Evolutionary conservation across 1,140 invertebrate genomes (phyloP).

Genomic region (Bombus cullumanus): DNA sequence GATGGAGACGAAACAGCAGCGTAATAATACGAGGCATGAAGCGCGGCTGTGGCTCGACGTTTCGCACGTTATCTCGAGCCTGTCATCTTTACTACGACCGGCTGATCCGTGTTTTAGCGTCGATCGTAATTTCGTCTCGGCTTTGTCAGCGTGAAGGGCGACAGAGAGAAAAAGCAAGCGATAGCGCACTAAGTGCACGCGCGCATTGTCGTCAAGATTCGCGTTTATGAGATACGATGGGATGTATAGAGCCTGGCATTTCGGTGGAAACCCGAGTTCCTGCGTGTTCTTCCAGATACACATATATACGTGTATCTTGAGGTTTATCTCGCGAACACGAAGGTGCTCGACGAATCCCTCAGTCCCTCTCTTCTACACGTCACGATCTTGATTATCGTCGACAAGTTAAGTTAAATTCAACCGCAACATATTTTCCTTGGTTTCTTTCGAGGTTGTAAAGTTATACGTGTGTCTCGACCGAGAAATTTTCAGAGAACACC

Average conservation of each 20-base stretch:
- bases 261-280: conserved; percentile 9
- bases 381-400: not conserved
- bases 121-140: conserved; percentile 44
- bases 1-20: not conserved
- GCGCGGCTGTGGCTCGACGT: not conserved
- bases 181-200: conserved; percentile 20
- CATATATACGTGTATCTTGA: not conserved
- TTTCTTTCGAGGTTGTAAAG: not conserved
- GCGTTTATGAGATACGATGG: conserved; percentile 33
- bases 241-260: not conserved
- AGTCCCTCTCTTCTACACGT: not conserved
- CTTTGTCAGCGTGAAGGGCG: conserved; percentile 19
- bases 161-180: not conserved
- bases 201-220: conserved; percentile 23
- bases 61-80: conserved; percentile 12
- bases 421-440: not conserved
- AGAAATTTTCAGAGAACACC: not conserved
- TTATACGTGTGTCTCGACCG: not conserved
- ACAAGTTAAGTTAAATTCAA: not conserved
- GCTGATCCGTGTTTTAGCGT: conserved; percentile 42
- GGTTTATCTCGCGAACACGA: conserved; percentile 19
- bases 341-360: not conserved
- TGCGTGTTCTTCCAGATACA: not conserved
- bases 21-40: not conserved
- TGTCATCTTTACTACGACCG: conserved; percentile 31